Base-by-base conservation (phyloP, 2,113 vertebrate genomes). In the Grammomys surdaster region DNA sequence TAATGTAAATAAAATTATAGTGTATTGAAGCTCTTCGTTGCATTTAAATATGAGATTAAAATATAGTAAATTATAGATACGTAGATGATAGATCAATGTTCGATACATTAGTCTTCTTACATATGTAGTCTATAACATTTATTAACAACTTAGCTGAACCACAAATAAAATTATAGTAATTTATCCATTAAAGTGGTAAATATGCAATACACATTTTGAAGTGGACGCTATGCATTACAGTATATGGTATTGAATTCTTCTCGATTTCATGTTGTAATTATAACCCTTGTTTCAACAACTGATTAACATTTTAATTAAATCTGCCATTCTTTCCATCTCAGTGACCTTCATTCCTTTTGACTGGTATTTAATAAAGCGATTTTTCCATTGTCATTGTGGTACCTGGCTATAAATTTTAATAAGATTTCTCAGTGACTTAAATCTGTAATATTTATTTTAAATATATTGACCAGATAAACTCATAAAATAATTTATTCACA, bases 261-360 rank as follows among this genome's bases (percentile, higher is more conserved):
- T 97, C 96, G 96, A 98, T 98, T 98, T 97, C 88, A 22, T 98
- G 97, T 98, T 98, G 98, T 97, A 96, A 95, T 98, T 98, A 98
- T 98, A 97, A 98, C 95, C 97, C 97, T 98, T 98, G 96, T 98
- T 98, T 95, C 94, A 97, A 98, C 88, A 98, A 97, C 98, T 98
- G 98, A 97, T 98, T 98, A 98, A 98, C 96, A 93, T 97, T 98
- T 98, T 98, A 98, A 98, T 98, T 98, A 98, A 98, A 98, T 98
- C 96, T 97, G 78, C 94, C 96, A 91, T 96, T 97, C 65, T 97
- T 97, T 98, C 96, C 72, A 96, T 97, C 97, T 97, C 98, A 96
- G 98, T 96, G 95, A 96, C 90, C 91, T 98, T 98, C 90, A 97
- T 98, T 96, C 92, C 91, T 95, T 94, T 95, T 31, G 70, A 96